Percentiles rank a stretch among this genome's conserved stretches.
Conservation (phyloP, 1,140 invertebrate genomes). For the Neodiprion lecontei region DNA sequence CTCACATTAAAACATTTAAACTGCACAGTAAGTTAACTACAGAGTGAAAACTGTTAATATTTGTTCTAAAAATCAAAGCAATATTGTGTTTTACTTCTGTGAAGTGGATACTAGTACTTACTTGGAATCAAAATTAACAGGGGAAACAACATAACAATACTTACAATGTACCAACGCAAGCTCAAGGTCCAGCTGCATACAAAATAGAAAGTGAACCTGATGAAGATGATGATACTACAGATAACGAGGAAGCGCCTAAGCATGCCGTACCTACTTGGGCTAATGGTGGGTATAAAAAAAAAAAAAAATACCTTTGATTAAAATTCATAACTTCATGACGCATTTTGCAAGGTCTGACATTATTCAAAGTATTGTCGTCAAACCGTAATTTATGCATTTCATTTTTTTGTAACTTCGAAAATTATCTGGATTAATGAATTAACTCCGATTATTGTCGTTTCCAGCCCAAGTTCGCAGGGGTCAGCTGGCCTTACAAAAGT, state of each 20-base stretch:
- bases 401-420: constrained; percentile 22
- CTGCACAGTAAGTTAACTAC: not conserved
- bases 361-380: not conserved
- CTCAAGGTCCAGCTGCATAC: constrained; percentile 47
- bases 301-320: constrained; percentile 15
- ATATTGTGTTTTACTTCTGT: not conserved
- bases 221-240: constrained; percentile 64
- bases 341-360: not conserved
- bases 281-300: constrained; percentile 48
- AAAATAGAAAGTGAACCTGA: constrained; percentile 54
- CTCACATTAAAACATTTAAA: not conserved
- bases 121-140: constrained; percentile 31
- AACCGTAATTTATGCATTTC: constrained; percentile 32
- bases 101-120: no score
- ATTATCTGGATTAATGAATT: no score
- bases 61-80: not conserved
- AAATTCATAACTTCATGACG: no score
- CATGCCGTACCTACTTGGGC: constrained; percentile 64
- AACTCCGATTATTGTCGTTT: constrained; percentile 14
- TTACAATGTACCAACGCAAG: constrained; percentile 24
- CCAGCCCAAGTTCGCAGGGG: constrained; percentile 44
- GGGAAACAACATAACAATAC: constrained; percentile 39
- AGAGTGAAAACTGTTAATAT: not conserved
- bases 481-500: constrained; percentile 48
- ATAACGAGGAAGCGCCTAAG: constrained; percentile 63